These are phyloP conservation scores for Leucoraja erinaceus DNA, from an alignment of 2,113 vertebrate genomes.

Conservation along the genomic window DNA sequence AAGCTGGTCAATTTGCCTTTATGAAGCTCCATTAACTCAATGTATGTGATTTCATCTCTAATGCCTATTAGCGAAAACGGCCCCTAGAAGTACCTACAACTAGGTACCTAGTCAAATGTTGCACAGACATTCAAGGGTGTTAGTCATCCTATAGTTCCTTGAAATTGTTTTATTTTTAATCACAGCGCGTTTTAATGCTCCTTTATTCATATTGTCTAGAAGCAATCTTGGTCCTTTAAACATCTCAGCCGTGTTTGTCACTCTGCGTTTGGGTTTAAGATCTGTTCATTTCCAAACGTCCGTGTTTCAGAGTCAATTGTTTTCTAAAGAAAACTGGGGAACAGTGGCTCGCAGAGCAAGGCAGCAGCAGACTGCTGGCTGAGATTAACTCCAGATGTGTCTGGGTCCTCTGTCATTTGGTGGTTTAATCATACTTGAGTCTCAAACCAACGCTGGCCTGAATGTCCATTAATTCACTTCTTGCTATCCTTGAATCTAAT, in stretches of 20 bases:
- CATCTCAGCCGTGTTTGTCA: not conserved
- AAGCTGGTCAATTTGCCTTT: not conserved
- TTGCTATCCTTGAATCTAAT: not conserved
- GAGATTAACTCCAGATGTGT: not conserved
- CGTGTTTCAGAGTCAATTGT: not conserved
- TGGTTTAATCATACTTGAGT: not conserved
- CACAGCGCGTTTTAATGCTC: not conserved
- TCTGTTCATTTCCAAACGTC: not conserved
- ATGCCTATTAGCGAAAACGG: not conserved
- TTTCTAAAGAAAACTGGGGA: not conserved
- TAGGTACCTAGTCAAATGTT: not conserved
- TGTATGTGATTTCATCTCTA: not conserved
- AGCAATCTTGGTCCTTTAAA: not conserved
- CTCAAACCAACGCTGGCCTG: not conserved
- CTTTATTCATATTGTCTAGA: not conserved
- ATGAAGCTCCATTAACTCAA: not conserved
- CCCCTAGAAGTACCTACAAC: not conserved
- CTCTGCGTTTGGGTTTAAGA: not conserved
- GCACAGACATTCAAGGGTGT: not conserved
- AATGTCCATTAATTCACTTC: too few species aligned
- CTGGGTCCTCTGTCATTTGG: not conserved
- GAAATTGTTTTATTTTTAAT: not conserved
- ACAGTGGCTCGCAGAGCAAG: not conserved
- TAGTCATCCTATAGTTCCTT: not conserved
- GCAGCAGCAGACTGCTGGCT: not conserved